Conservation (phyloP, 2,888 invertebrate genomes). For the Branchipolynoe longqiensis region DNA sequence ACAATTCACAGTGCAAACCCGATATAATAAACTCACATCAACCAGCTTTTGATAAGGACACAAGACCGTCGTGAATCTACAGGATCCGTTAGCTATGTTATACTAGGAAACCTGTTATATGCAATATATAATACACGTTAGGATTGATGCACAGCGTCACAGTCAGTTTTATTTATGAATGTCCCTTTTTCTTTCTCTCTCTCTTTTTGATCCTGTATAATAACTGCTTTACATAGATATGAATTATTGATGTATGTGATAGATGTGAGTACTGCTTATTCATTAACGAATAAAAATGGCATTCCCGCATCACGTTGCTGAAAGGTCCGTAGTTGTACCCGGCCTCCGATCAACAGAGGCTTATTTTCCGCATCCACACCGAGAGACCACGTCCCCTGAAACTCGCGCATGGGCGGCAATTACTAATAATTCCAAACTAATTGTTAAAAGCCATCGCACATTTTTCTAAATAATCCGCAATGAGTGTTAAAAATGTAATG, state of each 20-base stretch:
- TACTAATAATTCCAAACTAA: background rate
- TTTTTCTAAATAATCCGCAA: background rate
- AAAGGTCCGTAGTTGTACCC: background rate
- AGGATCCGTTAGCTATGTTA: conserved; percentile 24
- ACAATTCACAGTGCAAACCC: conserved; percentile 10
- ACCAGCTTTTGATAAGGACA: background rate
- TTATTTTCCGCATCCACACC: background rate
- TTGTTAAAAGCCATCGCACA: background rate
- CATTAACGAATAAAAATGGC: background rate
- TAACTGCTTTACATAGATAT: background rate
- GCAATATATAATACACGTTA: conserved; percentile 6
- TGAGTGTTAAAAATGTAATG: background rate
- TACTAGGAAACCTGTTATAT: conserved; percentile 29
- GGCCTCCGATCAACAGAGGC: conserved; percentile 40
- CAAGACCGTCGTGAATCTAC: background rate
- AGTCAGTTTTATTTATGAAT: background rate
- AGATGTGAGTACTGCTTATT: background rate
- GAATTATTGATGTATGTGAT: background rate
- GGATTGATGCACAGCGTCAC: background rate
- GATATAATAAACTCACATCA: background rate
- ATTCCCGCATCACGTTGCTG: background rate
- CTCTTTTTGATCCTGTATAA: background rate
- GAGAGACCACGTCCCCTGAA: background rate
- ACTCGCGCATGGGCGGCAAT: background rate
- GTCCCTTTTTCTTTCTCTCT: no score